A percentile compares a stretch with the other conserved stretches of the same genome.
These are phyloP conservation scores for Phalacrocorax brasilianus DNA, from an alignment of 2,113 vertebrate species.

Conservation along the genomic window DNA sequence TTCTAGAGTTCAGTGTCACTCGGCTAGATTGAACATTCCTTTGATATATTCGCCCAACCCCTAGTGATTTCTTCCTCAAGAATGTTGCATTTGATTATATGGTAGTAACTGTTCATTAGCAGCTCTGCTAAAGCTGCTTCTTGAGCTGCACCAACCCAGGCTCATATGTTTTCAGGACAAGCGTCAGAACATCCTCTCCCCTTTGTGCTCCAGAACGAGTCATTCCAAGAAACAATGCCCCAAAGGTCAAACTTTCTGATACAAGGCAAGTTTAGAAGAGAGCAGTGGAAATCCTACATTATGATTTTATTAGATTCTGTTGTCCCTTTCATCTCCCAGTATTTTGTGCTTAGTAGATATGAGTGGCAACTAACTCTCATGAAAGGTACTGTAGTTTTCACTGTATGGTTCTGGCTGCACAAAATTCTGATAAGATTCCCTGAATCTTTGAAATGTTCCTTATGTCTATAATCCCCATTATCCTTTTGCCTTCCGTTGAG, in stretches of 20 bases:
- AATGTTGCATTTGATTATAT: not conserved
- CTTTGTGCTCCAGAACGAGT: constrained; percentile 1
- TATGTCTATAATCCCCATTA: not conserved
- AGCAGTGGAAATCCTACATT: constrained; percentile 11
- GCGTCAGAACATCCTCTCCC: constrained; percentile 53
- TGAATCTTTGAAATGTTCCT: not conserved
- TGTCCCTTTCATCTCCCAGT: not conserved
- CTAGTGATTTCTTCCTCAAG: not conserved
- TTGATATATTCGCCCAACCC: not conserved
- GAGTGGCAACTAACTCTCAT: not conserved
- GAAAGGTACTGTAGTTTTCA: not conserved
- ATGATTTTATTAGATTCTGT: not conserved
- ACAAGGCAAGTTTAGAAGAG: not conserved
- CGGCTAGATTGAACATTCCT: not conserved
- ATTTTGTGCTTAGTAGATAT: not conserved
- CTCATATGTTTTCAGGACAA: not conserved
- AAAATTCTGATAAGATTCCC: not conserved
- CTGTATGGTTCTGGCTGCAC: not conserved
- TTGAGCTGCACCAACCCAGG: not conserved
- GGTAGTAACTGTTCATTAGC: not conserved
- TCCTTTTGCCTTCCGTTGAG: not conserved
- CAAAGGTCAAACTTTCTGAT: constrained; percentile 29
- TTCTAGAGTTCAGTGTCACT: not conserved
- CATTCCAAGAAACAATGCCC: constrained; percentile 38
- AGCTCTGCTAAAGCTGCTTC: not conserved